Evolutionary conservation across 2,888 invertebrate genomes (phyloP), one percentile per base, ranked within the genome.

Genomic region (Gandaritis pyraliata): DNA sequence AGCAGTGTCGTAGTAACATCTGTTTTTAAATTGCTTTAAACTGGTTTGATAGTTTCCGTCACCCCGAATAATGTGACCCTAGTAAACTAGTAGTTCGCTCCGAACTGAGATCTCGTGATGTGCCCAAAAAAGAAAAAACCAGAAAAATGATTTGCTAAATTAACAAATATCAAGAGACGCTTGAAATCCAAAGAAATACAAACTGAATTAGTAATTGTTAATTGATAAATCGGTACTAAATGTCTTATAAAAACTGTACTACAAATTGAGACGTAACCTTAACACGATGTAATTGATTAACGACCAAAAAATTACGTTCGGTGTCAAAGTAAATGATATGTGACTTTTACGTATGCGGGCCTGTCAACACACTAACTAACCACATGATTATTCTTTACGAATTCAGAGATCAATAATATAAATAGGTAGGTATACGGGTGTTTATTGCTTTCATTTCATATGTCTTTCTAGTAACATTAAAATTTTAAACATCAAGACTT

Each of bases 301-400:
- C 82, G 81, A 85, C 81, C 76, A 75, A 83, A 82, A 82, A 82
- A 77, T 77, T 78, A 77, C 80, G 80, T 79, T 83, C 71, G 82
- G 73, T 87, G 90, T 90, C 87, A 89, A 78, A 84, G 78, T 86
- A 90, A 89, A 87, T 90, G 86, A 88, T 89, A 87, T 90, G 88
- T 88, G 78, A 83, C 83, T 58, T 75, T 81, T 78, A 81, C 75
- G 75, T 75, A 90, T 90, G 91, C 91, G 90, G 91, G 90, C 80
- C 73, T 76, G 77, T 80, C 81, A 76, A 75, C 77, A 60, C 47
- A 60, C 52, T 62, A 73, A 71, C 70, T 77, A 78, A 75, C 75
- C 76, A 75, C 69, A 58, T 64, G 54, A 66, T 66, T 71, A 74
- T 78, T 78, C 83, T 83, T 83, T 81, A 86, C 77, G 81, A 85